A percentile compares a stretch with the other conserved stretches of the same genome.
These are phyloP conservation scores for Penaeus monodon DNA, from an alignment of 2,888 invertebrate species.

Conservation along the genomic window DNA sequence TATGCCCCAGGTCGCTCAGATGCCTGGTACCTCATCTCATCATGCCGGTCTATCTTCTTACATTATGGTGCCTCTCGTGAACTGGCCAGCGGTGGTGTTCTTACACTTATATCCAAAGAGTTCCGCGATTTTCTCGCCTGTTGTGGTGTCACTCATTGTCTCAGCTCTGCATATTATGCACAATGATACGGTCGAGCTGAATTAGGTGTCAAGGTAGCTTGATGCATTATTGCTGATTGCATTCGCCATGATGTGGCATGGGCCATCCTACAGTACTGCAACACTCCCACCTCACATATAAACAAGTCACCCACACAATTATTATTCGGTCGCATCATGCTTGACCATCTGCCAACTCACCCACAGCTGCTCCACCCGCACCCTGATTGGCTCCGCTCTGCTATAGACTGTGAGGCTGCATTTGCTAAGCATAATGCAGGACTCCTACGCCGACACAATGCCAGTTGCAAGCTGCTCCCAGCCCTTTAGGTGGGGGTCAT, in stretches of 20 bases:
- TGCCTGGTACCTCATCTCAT: too few species aligned
- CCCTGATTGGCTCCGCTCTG: slow-evolving; percentile 5
- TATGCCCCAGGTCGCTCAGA: too few species aligned
- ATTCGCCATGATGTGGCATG: neutral
- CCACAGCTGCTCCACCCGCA: slow-evolving; percentile 7
- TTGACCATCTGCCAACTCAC: slow-evolving; percentile 12
- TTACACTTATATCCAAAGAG: too few species aligned
- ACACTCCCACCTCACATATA: slow-evolving; percentile 1
- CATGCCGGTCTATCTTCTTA: too few species aligned
- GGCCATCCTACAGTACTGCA: slow-evolving; percentile 23
- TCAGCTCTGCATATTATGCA: neutral
- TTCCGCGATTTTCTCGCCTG: neutral
- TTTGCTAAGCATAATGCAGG: neutral
- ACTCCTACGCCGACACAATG: slow-evolving; percentile 1
- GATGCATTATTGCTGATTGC: slow-evolving; percentile 17
- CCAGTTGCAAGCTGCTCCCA: neutral
- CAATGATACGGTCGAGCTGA: too few species aligned
- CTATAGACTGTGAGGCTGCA: neutral
- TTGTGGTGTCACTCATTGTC: neutral
- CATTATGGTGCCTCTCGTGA: too few species aligned
- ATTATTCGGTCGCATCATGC: slow-evolving; percentile 12
- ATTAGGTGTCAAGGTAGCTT: neutral
- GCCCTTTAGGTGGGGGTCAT: neutral
- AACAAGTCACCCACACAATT: slow-evolving; percentile 15
- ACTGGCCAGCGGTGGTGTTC: too few species aligned